Conservation (phyloP, 2,888 invertebrate species). For the Leucoma salicis region DNA sequence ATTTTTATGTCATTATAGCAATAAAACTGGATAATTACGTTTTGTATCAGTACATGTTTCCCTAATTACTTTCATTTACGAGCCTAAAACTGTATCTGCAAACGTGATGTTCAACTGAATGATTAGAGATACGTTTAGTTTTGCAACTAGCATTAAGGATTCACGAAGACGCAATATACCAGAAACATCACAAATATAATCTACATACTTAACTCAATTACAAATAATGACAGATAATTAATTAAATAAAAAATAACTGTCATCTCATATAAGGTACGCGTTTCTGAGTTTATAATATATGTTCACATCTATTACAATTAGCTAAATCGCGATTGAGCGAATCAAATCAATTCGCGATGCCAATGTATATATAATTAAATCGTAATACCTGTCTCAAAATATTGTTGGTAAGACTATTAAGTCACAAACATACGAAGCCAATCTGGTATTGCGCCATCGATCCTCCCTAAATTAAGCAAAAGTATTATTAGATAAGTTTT, state of each 20-base stretch:
- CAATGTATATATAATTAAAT: constrained; percentile 5
- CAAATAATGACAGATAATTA: no score
- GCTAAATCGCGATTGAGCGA: constrained; percentile 6
- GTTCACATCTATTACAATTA: no score
- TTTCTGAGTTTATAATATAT: no score
- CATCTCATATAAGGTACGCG: no score
- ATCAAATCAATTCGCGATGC: constrained; percentile 34
- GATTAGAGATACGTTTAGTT: constrained; percentile 17
- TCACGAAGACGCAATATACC: constrained; percentile 75
- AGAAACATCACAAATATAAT: constrained; percentile 12
- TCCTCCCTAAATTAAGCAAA: constrained; percentile 69
- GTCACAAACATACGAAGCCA: constrained; percentile 49
- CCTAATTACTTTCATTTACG: constrained; percentile 56
- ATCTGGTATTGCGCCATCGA: constrained; percentile 74
- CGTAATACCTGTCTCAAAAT: constrained; percentile 33
- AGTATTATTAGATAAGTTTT: neutral
- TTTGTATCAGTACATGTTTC: constrained; percentile 49
- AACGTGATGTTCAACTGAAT: constrained; percentile 17
- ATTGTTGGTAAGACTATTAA: constrained; percentile 43
- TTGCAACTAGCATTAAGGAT: constrained; percentile 67
- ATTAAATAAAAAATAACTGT: no score
- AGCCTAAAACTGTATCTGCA: constrained; percentile 34
- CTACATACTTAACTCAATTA: no score
- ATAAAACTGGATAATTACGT: constrained; percentile 52
- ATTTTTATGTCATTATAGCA: constrained; percentile 54